Percentiles rank a stretch among this genome's conserved stretches.
Evolutionary conservation across 1,140 invertebrate genomes (phyloP).

Genomic region (Alviniconcha marisindica): DNA sequence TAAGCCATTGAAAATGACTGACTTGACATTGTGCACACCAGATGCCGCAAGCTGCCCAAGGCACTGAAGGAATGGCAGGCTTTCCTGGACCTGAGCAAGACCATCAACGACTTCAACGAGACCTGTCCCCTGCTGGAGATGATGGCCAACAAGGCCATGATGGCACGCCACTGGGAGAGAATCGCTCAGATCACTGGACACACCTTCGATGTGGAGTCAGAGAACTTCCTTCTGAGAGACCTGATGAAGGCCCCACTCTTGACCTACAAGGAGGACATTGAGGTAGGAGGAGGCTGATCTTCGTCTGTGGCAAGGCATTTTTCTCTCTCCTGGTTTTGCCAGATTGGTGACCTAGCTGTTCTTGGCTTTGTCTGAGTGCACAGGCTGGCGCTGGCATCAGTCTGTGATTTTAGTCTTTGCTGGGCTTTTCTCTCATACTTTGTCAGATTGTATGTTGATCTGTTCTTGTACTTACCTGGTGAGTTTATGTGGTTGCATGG

Average conservation of each 20-base stretch:
- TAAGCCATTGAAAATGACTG: no score
- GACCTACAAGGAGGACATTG: slow-evolving; percentile 97
- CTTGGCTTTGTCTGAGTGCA: no score
- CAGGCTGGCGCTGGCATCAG: no score
- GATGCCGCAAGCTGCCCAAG: slow-evolving; percentile 89
- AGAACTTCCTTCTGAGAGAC: slow-evolving; percentile 96
- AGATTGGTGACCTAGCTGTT: no score
- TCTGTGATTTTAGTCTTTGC: no score
- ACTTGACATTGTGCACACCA: no score
- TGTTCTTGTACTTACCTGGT: no score
- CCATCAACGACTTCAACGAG: slow-evolving; percentile 98
- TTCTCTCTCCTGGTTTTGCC: not conserved
- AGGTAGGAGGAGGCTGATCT: slow-evolving; percentile 82
- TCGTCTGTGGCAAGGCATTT: not conserved
- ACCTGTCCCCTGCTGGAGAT: slow-evolving; percentile 96
- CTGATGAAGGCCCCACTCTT: slow-evolving; percentile 95
- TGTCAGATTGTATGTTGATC: no score
- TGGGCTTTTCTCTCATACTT: no score
- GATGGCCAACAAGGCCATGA: slow-evolving; percentile 99
- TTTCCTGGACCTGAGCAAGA: slow-evolving; percentile 96
- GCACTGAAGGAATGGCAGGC: slow-evolving; percentile 98
- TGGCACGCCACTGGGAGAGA: slow-evolving; percentile 95
- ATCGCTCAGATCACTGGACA: slow-evolving; percentile 94
- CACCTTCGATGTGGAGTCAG: slow-evolving; percentile 93
- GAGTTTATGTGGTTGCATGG: no score